These are phyloP conservation scores for Thalassaphorura encarpata DNA, from an alignment of 1,140 invertebrate genomes.

Conservation along the genomic window DNA sequence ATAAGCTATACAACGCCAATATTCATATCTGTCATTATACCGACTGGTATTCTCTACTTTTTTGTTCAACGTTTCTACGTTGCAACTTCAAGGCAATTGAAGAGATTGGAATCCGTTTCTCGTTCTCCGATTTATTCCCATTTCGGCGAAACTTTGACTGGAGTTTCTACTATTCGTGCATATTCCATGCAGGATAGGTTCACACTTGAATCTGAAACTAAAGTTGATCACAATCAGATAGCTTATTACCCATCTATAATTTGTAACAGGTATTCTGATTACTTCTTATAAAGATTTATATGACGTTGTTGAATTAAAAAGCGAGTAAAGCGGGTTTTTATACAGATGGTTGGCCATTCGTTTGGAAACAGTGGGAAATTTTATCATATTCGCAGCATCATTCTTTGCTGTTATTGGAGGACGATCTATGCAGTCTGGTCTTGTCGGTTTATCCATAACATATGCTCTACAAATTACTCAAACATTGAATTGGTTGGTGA, in stretches of 20 bases:
- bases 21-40: constrained; percentile 71
- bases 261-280: not conserved
- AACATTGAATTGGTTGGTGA: constrained; percentile 49
- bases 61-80: constrained; percentile 48
- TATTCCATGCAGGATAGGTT: constrained; percentile 30
- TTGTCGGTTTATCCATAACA: constrained; percentile 80
- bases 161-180: constrained; percentile 33
- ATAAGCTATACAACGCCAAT: constrained; percentile 81
- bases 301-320: too few relatives aligned
- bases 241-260: not conserved
- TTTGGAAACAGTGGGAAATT: constrained; percentile 82
- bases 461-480: constrained; percentile 65
- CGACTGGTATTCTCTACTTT: constrained; percentile 71
- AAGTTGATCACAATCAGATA: constrained; percentile 37
- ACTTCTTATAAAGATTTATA: not conserved
- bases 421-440: constrained; percentile 55
- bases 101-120: constrained; percentile 49
- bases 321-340: not conserved
- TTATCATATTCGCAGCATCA: constrained; percentile 80
- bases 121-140: constrained; percentile 55
- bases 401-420: constrained; percentile 72
- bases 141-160: constrained; percentile 48
- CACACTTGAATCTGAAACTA: constrained; percentile 34
- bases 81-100: constrained; percentile 50
- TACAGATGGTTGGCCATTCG: constrained; percentile 48